Base-by-base conservation (phyloP, 1,140 invertebrate genomes). In the Drosophila sproati region DNA sequence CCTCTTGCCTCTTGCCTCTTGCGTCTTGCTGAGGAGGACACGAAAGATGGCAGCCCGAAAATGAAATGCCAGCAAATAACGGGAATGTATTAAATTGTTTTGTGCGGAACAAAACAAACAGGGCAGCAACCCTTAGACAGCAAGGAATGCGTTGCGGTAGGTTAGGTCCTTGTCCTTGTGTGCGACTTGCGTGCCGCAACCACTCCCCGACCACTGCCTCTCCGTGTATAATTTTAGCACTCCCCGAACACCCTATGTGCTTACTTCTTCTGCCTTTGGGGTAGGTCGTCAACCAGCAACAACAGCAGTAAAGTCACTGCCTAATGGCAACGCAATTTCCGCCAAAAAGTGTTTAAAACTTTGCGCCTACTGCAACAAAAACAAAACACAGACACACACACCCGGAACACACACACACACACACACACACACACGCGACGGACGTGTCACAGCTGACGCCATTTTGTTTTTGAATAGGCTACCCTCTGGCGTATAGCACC, bases 51-150 rank as follows among this genome's bases (percentile, higher is more conserved):
- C 37, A 62, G 41, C 57, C 32, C 41, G 72, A 88, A 43, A 83
- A 80, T 70, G 56, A 77, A 89, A 83, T 73, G 82, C 79, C 82
- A 66, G 76, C 61, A 63, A 67, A 20, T 66, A 80, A 61, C 62
- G 88, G 83, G 88, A 87, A 87, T 88, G 73, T 88, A 88, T 88
- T 87, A 89, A 87, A 87, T 88, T 87, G 82, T 87, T 87, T 86
- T 1, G 59, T 85, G 73, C 60, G 64, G 67, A 67, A 68, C 54
- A 39, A 67, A 34, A 69, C 54, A 66, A 50, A 48, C n/a, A 32
- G 37, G 10, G 20, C 32, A 67, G 73, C 85, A 85, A 89, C 85
- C 85, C 85, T 81, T 75, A 89, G 86, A 56, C 75, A 89, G 66
- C 70, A 54, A 20, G 67, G 61, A 83, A 85, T 79, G 86, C 86